Conservation (phyloP, 1,140 invertebrate genomes). For the Olivierus martensii region DNA sequence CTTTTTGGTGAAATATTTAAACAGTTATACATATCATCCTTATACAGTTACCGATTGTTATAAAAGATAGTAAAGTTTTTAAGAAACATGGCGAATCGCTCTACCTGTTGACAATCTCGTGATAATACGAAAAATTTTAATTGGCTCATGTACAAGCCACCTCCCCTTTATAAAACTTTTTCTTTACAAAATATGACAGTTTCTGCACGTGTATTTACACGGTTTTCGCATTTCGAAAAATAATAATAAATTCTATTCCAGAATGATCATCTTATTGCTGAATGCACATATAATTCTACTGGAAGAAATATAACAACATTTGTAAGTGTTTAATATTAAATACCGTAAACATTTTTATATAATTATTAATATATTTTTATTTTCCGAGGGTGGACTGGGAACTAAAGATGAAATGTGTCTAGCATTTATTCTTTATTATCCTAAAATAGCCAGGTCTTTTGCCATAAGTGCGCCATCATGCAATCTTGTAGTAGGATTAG, state of each 20-base stretch:
- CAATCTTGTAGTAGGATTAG: conserved; percentile 12
- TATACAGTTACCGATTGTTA: too few relatives aligned
- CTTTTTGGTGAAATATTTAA: too few relatives aligned
- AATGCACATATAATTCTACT: conserved; percentile 19
- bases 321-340: conserved; percentile 7
- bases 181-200: too few relatives aligned
- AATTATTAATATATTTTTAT: neutral
- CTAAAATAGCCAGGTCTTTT: conserved; percentile 39
- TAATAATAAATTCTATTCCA: conserved; percentile 3
- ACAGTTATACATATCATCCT: too few relatives aligned
- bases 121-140: too few relatives aligned
- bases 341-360: neutral
- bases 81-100: too few relatives aligned
- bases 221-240: too few relatives aligned
- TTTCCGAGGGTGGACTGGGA: conserved; percentile 51
- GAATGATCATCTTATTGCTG: conserved; percentile 18
- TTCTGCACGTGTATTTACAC: too few relatives aligned
- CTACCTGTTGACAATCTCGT: too few relatives aligned
- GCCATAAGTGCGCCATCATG: conserved; percentile 10
- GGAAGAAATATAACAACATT: conserved; percentile 15
- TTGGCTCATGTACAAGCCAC: too few relatives aligned
- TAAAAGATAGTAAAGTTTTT: too few relatives aligned
- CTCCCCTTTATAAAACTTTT: too few relatives aligned
- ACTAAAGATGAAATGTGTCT: conserved; percentile 73
- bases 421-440: conserved; percentile 68